Base-by-base conservation (phyloP, 2,797 vertebrate species). In the Taeniopygia guttata region DNA sequence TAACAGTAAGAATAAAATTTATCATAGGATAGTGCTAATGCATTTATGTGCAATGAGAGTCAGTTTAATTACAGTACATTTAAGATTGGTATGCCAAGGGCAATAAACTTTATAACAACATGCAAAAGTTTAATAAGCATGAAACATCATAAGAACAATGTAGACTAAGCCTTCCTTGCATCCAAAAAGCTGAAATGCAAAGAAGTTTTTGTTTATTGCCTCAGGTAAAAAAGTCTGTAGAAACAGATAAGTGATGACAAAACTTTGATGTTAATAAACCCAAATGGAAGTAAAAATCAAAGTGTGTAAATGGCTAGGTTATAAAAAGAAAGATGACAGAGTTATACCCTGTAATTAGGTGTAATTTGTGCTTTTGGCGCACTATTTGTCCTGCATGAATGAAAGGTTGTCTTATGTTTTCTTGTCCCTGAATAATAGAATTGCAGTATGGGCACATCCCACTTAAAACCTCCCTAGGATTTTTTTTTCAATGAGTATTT, bases 241-340 rank as follows among this genome's bases (percentile, higher is more conserved):
- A 96, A 98, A 98, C 95, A 97, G 97, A 87, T 97, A 97, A 97
- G 96, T 97, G 97, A 97, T 98, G 97, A 97, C 96, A 97, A 97
- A 97, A 97, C 97, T 98, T 98, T 98, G 98, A 98, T 98, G 98
- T 98, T 98, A 97, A 97, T 98, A 98, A 98, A 97, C 93, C 97
- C 96, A 98, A 97, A 97, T 98, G 97, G 97, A 98, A 98, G 97
- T 98, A 56, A 97, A 98, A 98, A 98, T 98, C 97, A 98, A 98
- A 98, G 98, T 97, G 97, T 97, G 93, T 97, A 97, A 98, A 97
- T 68, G 93, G 92, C 96, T 96, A 92, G 95, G 97, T 98, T 98
- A 97, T 97, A 97, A 97, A 98, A 98, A 97, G 97, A 97, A 97
- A 97, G 97, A 98, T 98, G 97, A 97, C 97, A 97, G 95, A 97